Base-by-base conservation (phyloP, 2,797 vertebrate species). In the Sciurus carolinensis region DNA sequence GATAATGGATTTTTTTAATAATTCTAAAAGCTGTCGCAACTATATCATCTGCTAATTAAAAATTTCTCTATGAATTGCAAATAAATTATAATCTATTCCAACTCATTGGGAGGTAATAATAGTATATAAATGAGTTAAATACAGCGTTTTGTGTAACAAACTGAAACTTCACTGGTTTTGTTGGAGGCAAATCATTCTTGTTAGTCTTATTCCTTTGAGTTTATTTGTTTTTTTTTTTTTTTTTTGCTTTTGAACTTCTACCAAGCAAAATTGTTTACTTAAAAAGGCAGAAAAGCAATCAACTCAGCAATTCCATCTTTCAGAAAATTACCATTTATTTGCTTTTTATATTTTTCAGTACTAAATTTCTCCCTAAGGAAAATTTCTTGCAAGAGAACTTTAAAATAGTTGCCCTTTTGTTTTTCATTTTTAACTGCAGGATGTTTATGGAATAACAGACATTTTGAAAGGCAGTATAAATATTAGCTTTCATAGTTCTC, bases 281-380 rank as follows among this genome's bases (percentile, higher is more conserved):
- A 33, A 50, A 84, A 79, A 84, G 24, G 30, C 39, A 57, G 24
- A 73, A 50, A 71, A 67, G 11, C 44, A 66, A 15, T 64, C 67
- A 36, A 76, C 80, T 91, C 36, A 91, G 42, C 10, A 71, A 17
- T 77, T 82, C 52, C 6, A 52, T 92, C 17, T 87, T 81, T 86
- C 39, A 91, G 52, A 77, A 64, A n/a, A 39, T 91, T 89, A 47
- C 28, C 4, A 5, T 79, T 28, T 39, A 24, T 39, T 33, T 96
- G 36, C 30, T 80, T 75, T 79, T 82, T 67, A 36, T 20, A 54
- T 44, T 24, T 76, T 26, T n/a, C 28, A 72, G 71, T 26, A 76
- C 7, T 94, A 73, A 39, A 11, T 96, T 90, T 92, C n/a, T 94
- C n/a, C 18, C 7, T 62, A 59, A 69, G 81, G 71, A 95, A 82